phyloP scores from a whole-genome alignment of 2,113 vertebrate species.

The Axis porcinus region DNA sequence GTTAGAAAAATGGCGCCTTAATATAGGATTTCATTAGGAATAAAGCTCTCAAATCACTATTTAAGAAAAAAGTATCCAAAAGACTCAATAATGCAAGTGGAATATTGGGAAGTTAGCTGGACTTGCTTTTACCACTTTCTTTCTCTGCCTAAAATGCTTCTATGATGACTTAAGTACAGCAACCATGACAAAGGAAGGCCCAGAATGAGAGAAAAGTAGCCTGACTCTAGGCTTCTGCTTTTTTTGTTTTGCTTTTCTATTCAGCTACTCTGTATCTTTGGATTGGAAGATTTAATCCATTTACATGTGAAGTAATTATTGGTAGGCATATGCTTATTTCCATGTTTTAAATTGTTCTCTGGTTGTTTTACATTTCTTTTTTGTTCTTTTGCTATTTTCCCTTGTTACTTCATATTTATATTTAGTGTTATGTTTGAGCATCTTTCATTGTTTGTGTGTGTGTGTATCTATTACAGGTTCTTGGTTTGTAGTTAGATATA shows the following conservation, averaged over 20 bases:
- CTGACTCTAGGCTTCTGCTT: background rate
- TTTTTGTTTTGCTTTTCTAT: background rate
- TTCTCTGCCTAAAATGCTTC: background rate
- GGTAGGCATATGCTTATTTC: background rate
- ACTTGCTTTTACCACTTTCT: background rate
- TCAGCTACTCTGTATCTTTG: background rate
- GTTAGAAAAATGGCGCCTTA: constrained; percentile 10
- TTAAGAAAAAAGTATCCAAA: background rate
- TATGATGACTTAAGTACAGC: background rate
- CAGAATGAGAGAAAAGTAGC: background rate
- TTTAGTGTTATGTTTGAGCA: background rate
- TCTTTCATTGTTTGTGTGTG: background rate
- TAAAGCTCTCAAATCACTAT: background rate
- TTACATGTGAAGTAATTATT: background rate
- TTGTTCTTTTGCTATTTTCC: background rate
- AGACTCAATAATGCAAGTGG: background rate
- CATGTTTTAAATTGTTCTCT: background rate
- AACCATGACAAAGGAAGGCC: background rate
- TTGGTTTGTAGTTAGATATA: background rate
- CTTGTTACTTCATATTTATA: background rate
- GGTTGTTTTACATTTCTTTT: background rate
- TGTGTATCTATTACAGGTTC: background rate
- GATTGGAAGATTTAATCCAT: background rate
- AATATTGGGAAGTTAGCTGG: background rate
- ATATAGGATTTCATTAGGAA: background rate